Evolutionary conservation across 2,797 vertebrate genomes (phyloP).

Genomic region (Diplodus sargus): DNA sequence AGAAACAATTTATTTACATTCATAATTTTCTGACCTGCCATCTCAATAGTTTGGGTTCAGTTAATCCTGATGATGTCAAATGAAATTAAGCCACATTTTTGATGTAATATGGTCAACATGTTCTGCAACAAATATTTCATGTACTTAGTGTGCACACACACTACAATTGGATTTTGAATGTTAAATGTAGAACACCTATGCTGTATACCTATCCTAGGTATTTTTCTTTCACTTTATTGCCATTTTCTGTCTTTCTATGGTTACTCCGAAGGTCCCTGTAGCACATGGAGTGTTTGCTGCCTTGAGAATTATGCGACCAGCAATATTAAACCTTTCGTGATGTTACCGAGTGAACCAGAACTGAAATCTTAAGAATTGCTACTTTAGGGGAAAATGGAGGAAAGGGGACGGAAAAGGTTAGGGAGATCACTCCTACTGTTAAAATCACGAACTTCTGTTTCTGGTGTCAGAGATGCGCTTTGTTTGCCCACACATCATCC

Average conservation of each 20-base stretch:
- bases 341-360: not conserved
- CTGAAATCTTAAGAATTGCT: not conserved
- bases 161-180: too few species aligned
- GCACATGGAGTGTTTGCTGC: not conserved
- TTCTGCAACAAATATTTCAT: not conserved
- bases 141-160: not conserved
- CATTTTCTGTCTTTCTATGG: too few species aligned
- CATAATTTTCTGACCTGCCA: not conserved
- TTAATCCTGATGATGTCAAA: not conserved
- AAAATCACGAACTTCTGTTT: not conserved
- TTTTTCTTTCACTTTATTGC: too few species aligned
- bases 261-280: not conserved
- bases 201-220: too few species aligned
- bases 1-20: constrained; percentile 6
- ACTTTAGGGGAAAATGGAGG: not conserved
- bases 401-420: not conserved
- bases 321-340: not conserved
- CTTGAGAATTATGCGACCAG: not conserved
- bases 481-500: not conserved
- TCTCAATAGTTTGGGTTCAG: not conserved
- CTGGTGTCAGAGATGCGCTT: not conserved
- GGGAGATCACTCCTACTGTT: not conserved
- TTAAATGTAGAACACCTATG: too few species aligned
- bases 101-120: not conserved
- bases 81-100: not conserved